A percentile compares a stretch with the other conserved stretches of the same genome.
phyloP scores from a whole-genome alignment of 2,797 vertebrate genomes.

The Naso thynnoides region DNA sequence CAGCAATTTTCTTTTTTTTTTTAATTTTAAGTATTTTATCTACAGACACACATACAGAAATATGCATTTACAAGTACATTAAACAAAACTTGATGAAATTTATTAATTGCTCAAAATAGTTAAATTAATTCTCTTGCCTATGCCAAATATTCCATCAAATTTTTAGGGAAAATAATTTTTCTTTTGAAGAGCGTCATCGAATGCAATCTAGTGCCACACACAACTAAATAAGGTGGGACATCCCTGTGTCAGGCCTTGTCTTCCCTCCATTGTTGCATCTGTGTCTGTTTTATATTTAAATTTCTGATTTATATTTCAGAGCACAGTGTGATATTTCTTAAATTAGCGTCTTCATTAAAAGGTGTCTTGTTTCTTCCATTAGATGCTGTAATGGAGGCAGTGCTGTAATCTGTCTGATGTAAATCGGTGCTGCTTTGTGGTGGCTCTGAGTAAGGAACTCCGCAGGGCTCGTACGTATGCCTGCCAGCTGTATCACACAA shows the following conservation, averaged over 20 bases:
- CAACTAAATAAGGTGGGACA: constrained; percentile 27
- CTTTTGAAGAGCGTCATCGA: constrained; percentile 9
- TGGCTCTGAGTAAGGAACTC: constrained; percentile 63
- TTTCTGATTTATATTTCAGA: constrained; percentile 69
- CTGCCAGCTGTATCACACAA: constrained; percentile 35
- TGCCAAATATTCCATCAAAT: no score
- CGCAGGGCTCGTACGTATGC: constrained; percentile 68
- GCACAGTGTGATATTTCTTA: constrained; percentile 71
- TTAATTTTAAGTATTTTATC: neutral
- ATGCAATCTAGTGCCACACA: constrained; percentile 21
- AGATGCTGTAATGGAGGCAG: constrained; percentile 75
- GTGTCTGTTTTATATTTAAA: constrained; percentile 58
- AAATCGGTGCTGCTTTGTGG: constrained; percentile 74
- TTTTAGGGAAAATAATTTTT: neutral
- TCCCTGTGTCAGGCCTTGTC: constrained; percentile 30
- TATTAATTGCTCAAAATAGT: neutral
- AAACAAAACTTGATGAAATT: neutral
- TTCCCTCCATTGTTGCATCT: constrained; percentile 28
- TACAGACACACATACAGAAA: neutral
- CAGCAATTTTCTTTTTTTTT: neutral
- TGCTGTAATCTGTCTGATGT: constrained; percentile 75
- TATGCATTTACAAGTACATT: neutral
- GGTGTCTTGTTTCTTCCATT: constrained; percentile 80
- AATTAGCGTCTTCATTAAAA: constrained; percentile 83
- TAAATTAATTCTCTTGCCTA: neutral